Percentiles rank a stretch among this genome's conserved stretches.
These are phyloP conservation scores for Clinocottus analis DNA, from an alignment of 2,113 vertebrate species.

Conservation along the genomic window DNA sequence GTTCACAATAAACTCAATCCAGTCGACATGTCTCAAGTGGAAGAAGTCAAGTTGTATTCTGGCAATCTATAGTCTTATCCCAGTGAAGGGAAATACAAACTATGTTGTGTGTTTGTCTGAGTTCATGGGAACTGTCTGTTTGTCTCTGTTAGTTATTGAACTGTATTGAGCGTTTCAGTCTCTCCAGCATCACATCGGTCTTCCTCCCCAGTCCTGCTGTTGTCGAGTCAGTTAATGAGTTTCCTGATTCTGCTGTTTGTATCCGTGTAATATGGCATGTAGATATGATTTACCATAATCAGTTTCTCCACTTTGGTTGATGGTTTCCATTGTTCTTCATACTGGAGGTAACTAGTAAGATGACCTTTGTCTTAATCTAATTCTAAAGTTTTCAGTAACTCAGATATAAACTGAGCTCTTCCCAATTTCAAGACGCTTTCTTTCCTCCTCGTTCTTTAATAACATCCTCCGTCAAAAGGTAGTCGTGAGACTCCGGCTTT, in stretches of 20 bases:
- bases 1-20: not conserved
- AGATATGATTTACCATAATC: not conserved
- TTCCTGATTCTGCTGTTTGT: too few relatives aligned
- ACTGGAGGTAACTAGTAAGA: not conserved
- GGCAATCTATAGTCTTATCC: too few relatives aligned
- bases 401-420: not conserved
- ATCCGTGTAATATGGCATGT: not conserved
- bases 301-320: not conserved
- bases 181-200: too few relatives aligned
- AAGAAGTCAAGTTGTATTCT: too few relatives aligned
- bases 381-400: not conserved
- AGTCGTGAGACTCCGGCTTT: constrained; percentile 4
- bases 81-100: not conserved
- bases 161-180: not conserved
- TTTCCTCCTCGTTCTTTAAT: too few relatives aligned
- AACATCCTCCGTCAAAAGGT: constrained; percentile 7
- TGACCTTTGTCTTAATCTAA: not conserved
- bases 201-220: not conserved
- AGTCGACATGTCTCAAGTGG: too few relatives aligned
- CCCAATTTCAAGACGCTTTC: not conserved
- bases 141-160: not conserved
- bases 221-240: too few relatives aligned
- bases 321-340: not conserved
- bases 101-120: not conserved
- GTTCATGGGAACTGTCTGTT: not conserved